Evolutionary conservation across 2,888 invertebrate genomes (phyloP).

Genomic region (Cremastinae sp.): DNA sequence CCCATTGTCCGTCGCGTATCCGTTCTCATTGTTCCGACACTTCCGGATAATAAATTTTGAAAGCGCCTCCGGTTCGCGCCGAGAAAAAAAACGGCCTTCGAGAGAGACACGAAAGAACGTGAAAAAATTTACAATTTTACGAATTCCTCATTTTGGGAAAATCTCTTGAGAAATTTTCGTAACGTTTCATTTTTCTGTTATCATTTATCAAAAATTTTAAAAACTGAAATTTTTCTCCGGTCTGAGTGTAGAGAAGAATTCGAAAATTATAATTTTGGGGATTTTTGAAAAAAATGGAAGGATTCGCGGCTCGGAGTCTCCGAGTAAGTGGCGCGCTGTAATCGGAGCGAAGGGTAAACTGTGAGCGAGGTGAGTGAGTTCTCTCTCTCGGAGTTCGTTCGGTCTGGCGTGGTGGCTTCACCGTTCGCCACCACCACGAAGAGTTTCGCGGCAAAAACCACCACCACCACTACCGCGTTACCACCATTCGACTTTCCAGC

Average conservation of each 20-base stretch:
- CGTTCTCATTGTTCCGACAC: slow-evolving; percentile 60
- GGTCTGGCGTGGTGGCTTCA: slow-evolving; percentile 59
- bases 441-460: slow-evolving; percentile 36
- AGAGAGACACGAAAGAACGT: not conserved
- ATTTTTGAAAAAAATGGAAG: not conserved
- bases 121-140: too few species aligned
- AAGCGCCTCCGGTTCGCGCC: slow-evolving; percentile 35
- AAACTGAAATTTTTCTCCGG: too few species aligned
- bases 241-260: too few species aligned
- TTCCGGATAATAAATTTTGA: slow-evolving; percentile 61
- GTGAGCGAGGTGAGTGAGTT: slow-evolving; percentile 69
- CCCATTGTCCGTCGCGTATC: slow-evolving; percentile 58
- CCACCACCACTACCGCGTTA: slow-evolving; percentile 19
- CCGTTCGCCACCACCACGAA: slow-evolving; percentile 56
- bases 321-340: slow-evolving; percentile 40
- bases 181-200: too few species aligned
- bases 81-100: not conserved
- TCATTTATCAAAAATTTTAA: too few species aligned
- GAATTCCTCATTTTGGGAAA: too few species aligned
- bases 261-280: too few species aligned
- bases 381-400: slow-evolving; percentile 36
- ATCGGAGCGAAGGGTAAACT: slow-evolving; percentile 71
- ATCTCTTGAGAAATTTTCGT: too few species aligned
- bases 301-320: slow-evolving; percentile 18
- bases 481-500: slow-evolving; percentile 36